Base-by-base conservation (phyloP, 2,797 vertebrate species). In the Luscinia megarhynchos region DNA sequence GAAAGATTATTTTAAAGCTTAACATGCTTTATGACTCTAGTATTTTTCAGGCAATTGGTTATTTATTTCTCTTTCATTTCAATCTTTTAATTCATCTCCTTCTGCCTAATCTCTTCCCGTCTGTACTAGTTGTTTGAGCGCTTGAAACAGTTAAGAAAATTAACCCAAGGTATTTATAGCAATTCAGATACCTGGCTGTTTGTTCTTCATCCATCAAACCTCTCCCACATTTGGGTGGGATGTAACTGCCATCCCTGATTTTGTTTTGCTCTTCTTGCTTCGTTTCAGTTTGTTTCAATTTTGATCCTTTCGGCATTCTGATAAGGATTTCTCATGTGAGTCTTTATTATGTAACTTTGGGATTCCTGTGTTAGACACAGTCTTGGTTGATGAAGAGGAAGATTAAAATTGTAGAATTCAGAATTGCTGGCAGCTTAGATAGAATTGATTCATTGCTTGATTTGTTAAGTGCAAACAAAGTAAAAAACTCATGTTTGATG, bases 391-490 rank as follows among this genome's bases (percentile, higher is more conserved):
- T 83, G 57, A 74, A 70, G 45, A 70, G 40, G 72, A 79, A 54
- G 89, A 36, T 59, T 61, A 79, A 90, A 40, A 43, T 45, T 55
- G 13, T 50, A 51, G 72, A 58, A 68, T 24, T 83, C 24, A 17
- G 45, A 82, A 54, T 75, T 50, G 15, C 68, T 89, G 48, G 24
- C 63, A 90, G 22, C 66, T 88, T 61, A 58, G 38, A 69, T 57
- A 53, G 48, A 82, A 77, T 57, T 64, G 41, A 77, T 91, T 85
- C 41, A 67, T 85, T 91, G 51, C 50, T 77, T 87, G 78, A 84
- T 95, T 90, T 87, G 32, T 64, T 80, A 66, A 88, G 59, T 78
- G 48, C 83, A 96, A 93, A 69, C 64, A 50, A 90, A 94, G 79
- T 78, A 1, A 84, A 93, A 90, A 95, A 34, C 40, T 66, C 85